A percentile compares a stretch with the other conserved stretches of the same genome.
These are phyloP conservation scores for Agrochola lota DNA, from an alignment of 2,888 invertebrate species.

Conservation along the genomic window DNA sequence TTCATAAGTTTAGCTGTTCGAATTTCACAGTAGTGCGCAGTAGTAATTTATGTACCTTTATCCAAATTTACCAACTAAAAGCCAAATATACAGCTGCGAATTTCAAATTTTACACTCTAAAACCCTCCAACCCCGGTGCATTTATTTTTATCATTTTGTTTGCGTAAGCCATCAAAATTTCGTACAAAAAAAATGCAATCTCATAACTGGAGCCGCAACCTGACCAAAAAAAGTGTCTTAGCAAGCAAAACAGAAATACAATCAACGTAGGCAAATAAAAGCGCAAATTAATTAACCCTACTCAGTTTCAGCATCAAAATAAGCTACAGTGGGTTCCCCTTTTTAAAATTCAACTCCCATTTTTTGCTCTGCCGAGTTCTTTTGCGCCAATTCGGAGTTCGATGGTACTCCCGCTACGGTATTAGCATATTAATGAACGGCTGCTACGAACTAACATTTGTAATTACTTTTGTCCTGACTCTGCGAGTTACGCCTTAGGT, in stretches of 20 bases:
- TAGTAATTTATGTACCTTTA: constrained; percentile 39
- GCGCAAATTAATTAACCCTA: constrained; percentile 73
- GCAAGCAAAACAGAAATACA: constrained; percentile 63
- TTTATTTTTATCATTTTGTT: constrained; percentile 41
- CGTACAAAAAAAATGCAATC: constrained; percentile 41
- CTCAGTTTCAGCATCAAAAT: constrained; percentile 72
- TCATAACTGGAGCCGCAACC: constrained; percentile 43
- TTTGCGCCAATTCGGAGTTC: constrained; percentile 79
- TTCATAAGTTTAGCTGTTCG: constrained; percentile 50
- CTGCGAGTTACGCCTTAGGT: constrained; percentile 65
- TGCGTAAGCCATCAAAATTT: not conserved
- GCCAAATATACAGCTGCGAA: constrained; percentile 21
- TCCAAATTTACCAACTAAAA: constrained; percentile 33
- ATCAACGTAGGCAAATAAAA: constrained; percentile 69
- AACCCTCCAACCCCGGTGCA: constrained; percentile 14
- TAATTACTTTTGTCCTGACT: constrained; percentile 76
- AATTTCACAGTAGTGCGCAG: constrained; percentile 31
- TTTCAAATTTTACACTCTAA: constrained; percentile 16
- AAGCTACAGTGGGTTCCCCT: constrained; percentile 67
- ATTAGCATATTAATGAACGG: constrained; percentile 87
- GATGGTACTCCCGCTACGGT: constrained; percentile 75
- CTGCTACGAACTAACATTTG: constrained; percentile 71
- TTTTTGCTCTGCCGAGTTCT: constrained; percentile 69
- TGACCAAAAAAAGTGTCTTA: constrained; percentile 46
- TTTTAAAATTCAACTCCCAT: constrained; percentile 72